phyloP scores from a whole-genome alignment of 2,888 invertebrate species.

The Pteria penguin region DNA sequence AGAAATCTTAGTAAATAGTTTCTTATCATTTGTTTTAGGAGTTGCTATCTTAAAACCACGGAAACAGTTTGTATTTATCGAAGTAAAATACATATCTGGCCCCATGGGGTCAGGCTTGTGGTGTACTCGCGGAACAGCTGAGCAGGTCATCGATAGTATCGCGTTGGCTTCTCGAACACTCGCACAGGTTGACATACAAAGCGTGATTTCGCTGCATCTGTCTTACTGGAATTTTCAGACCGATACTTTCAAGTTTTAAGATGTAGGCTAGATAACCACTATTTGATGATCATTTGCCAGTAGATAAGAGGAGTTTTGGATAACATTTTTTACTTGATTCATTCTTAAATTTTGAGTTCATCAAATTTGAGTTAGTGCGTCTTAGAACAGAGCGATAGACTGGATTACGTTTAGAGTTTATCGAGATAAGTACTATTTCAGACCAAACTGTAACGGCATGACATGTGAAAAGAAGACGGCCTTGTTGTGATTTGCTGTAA shows the following conservation, averaged over 20 bases:
- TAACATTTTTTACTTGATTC: neutral
- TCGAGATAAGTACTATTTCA: no score
- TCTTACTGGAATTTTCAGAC: neutral
- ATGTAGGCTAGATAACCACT: constrained; percentile 10
- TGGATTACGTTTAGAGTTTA: no score
- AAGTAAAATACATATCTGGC: neutral
- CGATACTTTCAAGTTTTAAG: neutral
- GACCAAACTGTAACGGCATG: no score
- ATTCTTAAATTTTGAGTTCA: neutral
- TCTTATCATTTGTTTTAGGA: no score
- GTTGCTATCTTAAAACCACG: neutral
- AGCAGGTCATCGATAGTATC: neutral
- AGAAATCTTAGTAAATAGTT: no score
- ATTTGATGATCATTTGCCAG: constrained; percentile 1
- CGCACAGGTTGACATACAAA: neutral
- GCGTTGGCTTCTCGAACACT: neutral
- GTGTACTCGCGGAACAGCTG: neutral
- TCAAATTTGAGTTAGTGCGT: neutral
- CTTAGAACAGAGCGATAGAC: neutral
- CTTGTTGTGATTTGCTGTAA: no score
- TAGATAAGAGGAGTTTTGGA: neutral
- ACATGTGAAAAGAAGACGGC: no score
- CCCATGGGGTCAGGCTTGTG: neutral
- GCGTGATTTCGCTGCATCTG: neutral
- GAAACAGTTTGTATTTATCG: neutral